These are phyloP conservation scores for Illadopsis cleaveri DNA, from an alignment of 2,113 vertebrate genomes.

Conservation along the genomic window DNA sequence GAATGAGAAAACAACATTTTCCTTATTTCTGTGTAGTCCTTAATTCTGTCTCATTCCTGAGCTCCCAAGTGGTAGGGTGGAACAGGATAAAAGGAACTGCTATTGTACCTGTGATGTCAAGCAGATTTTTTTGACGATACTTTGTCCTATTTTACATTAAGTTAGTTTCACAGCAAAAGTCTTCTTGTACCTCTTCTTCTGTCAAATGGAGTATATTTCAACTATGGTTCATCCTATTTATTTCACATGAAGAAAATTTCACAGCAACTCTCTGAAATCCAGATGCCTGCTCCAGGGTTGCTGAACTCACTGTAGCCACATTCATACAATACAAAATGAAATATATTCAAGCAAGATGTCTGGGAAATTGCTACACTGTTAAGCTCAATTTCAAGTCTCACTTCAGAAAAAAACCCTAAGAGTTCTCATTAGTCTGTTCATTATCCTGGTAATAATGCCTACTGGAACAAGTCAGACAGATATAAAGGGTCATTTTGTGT, in stretches of 20 bases:
- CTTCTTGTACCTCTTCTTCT: not conserved
- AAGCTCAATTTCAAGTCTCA: conserved; percentile 29
- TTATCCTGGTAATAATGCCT: not conserved
- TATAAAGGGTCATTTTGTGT: conserved; percentile 48
- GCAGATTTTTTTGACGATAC: not conserved
- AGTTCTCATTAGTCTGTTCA: conserved; percentile 30
- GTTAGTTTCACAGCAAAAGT: not conserved
- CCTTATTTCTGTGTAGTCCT: not conserved
- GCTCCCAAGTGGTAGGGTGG: not conserved
- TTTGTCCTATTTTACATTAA: not conserved
- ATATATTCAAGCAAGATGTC: not conserved
- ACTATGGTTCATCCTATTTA: not conserved
- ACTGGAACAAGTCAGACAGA: conserved; percentile 36
- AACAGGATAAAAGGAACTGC: not conserved
- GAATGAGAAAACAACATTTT: not conserved
- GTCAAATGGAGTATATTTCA: not conserved
- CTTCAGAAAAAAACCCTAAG: conserved; percentile 14
- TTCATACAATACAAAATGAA: not conserved
- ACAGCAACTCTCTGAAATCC: not conserved
- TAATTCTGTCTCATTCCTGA: not conserved
- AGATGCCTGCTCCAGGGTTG: not conserved
- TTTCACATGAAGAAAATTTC: not conserved
- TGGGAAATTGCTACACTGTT: conserved; percentile 1
- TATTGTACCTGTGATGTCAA: not conserved
- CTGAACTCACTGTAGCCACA: not conserved